Evolutionary conservation across 2,797 vertebrate species (phyloP).

Genomic region (Rhabdomys pumilio): DNA sequence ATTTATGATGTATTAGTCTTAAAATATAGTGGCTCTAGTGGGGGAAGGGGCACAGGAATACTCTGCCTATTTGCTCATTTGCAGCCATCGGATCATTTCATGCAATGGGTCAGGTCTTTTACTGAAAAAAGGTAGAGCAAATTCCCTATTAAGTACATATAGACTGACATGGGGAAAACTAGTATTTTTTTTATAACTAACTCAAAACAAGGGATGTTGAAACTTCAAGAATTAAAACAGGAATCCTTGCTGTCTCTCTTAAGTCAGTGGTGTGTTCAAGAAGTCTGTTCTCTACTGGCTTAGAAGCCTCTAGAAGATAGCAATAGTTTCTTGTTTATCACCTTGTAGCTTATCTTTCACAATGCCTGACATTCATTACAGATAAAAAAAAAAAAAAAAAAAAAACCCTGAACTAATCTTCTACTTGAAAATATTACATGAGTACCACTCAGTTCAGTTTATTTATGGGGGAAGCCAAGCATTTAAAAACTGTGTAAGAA

Average conservation of each 20-base stretch:
- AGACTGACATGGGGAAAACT: neutral
- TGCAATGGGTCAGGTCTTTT: neutral
- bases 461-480: constrained; percentile 40
- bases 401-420: constrained; percentile 42
- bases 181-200: neutral
- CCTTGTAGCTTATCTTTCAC: neutral
- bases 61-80: neutral
- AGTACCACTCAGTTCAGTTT: neutral
- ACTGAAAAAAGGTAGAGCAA: neutral
- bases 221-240: neutral
- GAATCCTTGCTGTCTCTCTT: neutral
- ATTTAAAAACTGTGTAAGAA: neutral
- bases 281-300: neutral
- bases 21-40: neutral
- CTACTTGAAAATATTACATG: constrained; percentile 4
- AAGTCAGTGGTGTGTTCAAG: neutral
- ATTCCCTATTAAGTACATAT: neutral
- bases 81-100: neutral
- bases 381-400: constrained; percentile 68
- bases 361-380: neutral
- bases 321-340: neutral
- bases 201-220: neutral
- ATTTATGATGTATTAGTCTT: neutral
- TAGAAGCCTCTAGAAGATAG: neutral
- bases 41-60: neutral